These are phyloP conservation scores for Apodemia zela DNA, from an alignment of 2,888 invertebrate genomes.

Conservation along the genomic window DNA sequence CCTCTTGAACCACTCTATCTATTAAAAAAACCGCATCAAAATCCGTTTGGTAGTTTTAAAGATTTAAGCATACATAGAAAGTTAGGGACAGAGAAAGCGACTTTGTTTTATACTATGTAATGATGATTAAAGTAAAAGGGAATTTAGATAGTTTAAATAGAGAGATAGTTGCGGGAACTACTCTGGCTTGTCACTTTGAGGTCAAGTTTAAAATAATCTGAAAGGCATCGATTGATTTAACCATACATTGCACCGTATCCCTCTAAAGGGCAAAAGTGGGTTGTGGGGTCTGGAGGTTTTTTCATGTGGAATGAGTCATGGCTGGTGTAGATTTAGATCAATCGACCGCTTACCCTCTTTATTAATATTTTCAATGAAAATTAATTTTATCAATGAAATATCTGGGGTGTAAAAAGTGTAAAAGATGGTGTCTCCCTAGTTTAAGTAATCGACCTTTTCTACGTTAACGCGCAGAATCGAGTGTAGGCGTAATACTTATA, in stretches of 20 bases:
- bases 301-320: slow-evolving; percentile 2
- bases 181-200: background rate
- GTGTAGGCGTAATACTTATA: no score
- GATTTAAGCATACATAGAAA: no score
- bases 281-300: background rate
- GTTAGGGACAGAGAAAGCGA: no score
- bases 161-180: background rate
- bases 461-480: background rate
- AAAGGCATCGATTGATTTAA: background rate
- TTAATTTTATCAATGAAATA: slow-evolving; percentile 14
- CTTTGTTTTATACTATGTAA: no score
- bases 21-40: no score
- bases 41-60: no score
- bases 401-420: background rate
- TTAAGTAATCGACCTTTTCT: slow-evolving; percentile 3
- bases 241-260: background rate
- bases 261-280: slow-evolving; percentile 3
- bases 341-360: slow-evolving; percentile 7
- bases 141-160: no score
- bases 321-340: slow-evolving; percentile 12
- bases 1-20: no score
- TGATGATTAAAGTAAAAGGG: no score
- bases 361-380: slow-evolving; percentile 13
- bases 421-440: background rate
- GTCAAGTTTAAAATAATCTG: background rate